These are phyloP conservation scores for Beroe forskalii DNA, from an alignment of 37 sponge, comb jelly and placozoan species.

Conservation along the genomic window DNA sequence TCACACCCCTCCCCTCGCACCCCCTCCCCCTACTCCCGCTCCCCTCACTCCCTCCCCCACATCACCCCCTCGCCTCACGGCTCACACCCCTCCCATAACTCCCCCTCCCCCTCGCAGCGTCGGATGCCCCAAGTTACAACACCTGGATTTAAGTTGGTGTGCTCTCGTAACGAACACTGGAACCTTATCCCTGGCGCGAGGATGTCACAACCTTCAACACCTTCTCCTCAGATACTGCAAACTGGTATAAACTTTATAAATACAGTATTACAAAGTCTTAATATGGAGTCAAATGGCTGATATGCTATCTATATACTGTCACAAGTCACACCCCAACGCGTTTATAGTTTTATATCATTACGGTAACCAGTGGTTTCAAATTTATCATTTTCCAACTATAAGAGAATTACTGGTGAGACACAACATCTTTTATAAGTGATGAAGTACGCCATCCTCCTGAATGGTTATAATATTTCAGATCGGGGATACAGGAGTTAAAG, in stretches of 20 bases:
- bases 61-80: neutral
- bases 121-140: constrained; percentile 17
- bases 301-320: neutral
- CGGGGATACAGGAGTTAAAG: constrained; percentile 13
- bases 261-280: too few relatives aligned
- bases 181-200: neutral
- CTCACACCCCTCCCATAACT: neutral
- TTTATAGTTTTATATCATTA: neutral
- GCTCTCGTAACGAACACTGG: constrained; percentile 1
- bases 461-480: too few relatives aligned
- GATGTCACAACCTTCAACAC: constrained; percentile 26
- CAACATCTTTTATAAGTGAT: too few relatives aligned
- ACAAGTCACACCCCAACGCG: neutral
- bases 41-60: neutral
- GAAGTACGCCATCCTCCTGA: too few relatives aligned
- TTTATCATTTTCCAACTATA: too few relatives aligned
- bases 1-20: constrained; percentile 15
- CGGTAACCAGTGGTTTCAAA: too few relatives aligned
- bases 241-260: constrained; percentile 25
- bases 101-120: neutral
- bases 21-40: neutral
- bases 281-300: too few relatives aligned
- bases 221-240: constrained; percentile 38
- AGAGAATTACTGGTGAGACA: too few relatives aligned
- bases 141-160: constrained; percentile 40